phyloP scores from a whole-genome alignment of 1,140 invertebrate species.

The Schmidtea mediterranea region DNA sequence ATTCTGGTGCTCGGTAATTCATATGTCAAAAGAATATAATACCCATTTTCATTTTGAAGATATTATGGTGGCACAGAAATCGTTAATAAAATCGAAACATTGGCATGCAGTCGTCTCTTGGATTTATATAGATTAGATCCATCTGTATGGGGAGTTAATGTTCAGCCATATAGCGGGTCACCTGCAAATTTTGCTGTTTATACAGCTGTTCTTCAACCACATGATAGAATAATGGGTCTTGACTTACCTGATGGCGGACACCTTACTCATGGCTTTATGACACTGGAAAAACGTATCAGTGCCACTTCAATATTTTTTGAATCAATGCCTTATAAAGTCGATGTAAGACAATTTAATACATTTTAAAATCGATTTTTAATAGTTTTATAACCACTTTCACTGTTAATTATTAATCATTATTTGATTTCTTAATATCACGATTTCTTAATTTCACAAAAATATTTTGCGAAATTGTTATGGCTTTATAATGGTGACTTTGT shows the following conservation, averaged over 20 bases:
- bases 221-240: slow-evolving; percentile 73
- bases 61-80: slow-evolving; percentile 81
- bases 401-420: background rate
- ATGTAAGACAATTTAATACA: slow-evolving; percentile 23
- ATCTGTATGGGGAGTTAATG: slow-evolving; percentile 72
- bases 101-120: slow-evolving; percentile 58
- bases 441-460: too few relatives aligned
- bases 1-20: slow-evolving; percentile 37
- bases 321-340: slow-evolving; percentile 82
- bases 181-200: slow-evolving; percentile 80
- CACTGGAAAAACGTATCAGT: slow-evolving; percentile 63
- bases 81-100: slow-evolving; percentile 66
- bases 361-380: background rate
- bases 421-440: too few relatives aligned
- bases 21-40: background rate
- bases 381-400: background rate
- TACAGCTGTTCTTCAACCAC: slow-evolving; percentile 40
- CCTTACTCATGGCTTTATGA: slow-evolving; percentile 66
- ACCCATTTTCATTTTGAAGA: slow-evolving; percentile 20
- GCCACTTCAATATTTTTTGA: slow-evolving; percentile 92
- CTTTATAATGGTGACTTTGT: too few relatives aligned
- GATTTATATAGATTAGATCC: slow-evolving; percentile 50
- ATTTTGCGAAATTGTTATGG: too few relatives aligned
- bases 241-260: slow-evolving; percentile 92
- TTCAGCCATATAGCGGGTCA: slow-evolving; percentile 62